Conservation (phyloP, 2,888 invertebrate species). For the Alentia gelatinosa region DNA sequence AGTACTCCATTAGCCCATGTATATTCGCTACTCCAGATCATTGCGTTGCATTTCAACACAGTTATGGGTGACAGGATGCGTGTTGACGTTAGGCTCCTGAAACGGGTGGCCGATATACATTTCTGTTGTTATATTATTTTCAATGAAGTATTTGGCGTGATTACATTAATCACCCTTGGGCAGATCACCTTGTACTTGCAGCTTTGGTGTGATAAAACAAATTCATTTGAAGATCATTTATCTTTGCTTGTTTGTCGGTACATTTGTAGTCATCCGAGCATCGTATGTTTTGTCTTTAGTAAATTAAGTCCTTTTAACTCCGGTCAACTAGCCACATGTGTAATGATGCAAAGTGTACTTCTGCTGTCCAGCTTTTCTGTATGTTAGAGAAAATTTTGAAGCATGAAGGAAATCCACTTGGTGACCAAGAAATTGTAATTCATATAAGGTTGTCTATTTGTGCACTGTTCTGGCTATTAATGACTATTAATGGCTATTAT, state of each 20-base stretch:
- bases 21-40: constrained; percentile 40
- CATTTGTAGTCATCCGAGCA: not conserved
- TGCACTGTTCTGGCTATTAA: no score
- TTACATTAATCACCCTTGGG: constrained; percentile 30
- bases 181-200: constrained; percentile 48
- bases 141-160: not conserved
- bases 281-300: not conserved
- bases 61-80: constrained; percentile 31
- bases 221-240: constrained; percentile 18
- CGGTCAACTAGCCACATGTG: not conserved
- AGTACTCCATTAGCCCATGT: constrained; percentile 27
- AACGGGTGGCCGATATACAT: not conserved
- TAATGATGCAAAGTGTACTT: not conserved
- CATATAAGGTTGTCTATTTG: no score
- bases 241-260: constrained; percentile 41
- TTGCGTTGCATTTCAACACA: constrained; percentile 5
- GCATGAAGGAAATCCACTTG: not conserved
- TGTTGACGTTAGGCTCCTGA: constrained; percentile 12
- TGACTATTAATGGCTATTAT: no score
- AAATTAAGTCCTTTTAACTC: not conserved
- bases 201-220: constrained; percentile 52
- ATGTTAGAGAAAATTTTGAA: not conserved
- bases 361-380: not conserved
- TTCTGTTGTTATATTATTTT: constrained; percentile 6
- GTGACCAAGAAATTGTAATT: no score